Conservation (phyloP, 2,888 invertebrate genomes). For the Pteria penguin region DNA sequence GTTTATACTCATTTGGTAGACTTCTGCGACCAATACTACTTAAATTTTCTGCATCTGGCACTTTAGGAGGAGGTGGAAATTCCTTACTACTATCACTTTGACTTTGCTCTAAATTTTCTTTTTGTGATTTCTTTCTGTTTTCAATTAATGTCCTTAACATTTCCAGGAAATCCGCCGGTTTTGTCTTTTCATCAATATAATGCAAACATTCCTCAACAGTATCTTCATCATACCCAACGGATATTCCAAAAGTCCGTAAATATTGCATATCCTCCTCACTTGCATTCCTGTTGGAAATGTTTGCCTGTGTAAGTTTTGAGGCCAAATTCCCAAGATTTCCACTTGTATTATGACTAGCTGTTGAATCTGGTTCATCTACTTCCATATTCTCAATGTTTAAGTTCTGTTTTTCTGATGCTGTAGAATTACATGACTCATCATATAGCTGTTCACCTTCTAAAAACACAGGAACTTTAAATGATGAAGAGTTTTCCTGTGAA, state of each 20-base stretch:
- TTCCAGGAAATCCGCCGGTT: constrained; percentile 62
- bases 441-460: constrained; percentile 29
- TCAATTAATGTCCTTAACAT: constrained; percentile 47
- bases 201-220: constrained; percentile 58
- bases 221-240: constrained; percentile 53
- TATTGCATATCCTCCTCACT: constrained; percentile 39
- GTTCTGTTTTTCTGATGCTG: background rate
- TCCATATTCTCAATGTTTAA: background rate
- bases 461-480: constrained; percentile 30
- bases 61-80: constrained; percentile 37
- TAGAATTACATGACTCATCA: background rate
- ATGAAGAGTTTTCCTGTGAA: background rate
- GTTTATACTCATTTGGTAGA: constrained; percentile 57
- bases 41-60: constrained; percentile 9
- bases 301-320: background rate
- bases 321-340: background rate
- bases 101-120: background rate
- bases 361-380: background rate
- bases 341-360: background rate
- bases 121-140: constrained; percentile 7
- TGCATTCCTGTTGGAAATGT: background rate
- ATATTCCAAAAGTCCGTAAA: constrained; percentile 55
- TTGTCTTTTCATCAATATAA: constrained; percentile 58
- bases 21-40: constrained; percentile 26
- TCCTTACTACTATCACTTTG: constrained; percentile 28